Percentiles rank a stretch among this genome's conserved stretches.
Conservation (phyloP, 2,888 invertebrate genomes). For the Asteroscopus sphinx region DNA sequence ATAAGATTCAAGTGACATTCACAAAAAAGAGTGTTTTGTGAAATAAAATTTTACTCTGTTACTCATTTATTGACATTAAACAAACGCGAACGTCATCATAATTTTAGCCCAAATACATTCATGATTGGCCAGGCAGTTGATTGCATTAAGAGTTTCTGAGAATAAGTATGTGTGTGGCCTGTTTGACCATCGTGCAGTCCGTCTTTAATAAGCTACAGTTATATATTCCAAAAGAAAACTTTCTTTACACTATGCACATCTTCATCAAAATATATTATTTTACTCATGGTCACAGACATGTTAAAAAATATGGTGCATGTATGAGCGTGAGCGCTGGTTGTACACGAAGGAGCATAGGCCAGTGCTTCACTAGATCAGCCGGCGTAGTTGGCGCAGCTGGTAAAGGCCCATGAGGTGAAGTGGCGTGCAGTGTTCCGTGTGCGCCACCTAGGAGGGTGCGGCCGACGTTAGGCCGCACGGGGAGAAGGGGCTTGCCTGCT, state of each 20-base stretch:
- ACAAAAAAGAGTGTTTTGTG: conserved; percentile 16
- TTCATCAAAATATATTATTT: too few relatives aligned
- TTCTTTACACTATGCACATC: not conserved
- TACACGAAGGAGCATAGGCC: too few relatives aligned
- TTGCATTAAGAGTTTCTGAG: conserved; percentile 4
- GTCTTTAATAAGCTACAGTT: not conserved
- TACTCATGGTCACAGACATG: too few relatives aligned
- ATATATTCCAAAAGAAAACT: not conserved
- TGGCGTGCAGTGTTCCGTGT: too few relatives aligned
- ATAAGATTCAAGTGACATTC: conserved; percentile 1
- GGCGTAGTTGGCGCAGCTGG: too few relatives aligned
- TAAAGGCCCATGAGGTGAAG: too few relatives aligned
- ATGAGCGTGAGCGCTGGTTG: too few relatives aligned
- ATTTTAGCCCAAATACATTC: conserved; percentile 4
- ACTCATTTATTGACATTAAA: conserved; percentile 15
- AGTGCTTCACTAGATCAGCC: too few relatives aligned
- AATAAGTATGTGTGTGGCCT: conserved; percentile 1
- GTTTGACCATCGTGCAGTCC: not conserved
- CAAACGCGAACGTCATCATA: conserved; percentile 34
- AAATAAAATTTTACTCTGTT: conserved; percentile 19
- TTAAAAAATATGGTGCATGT: too few relatives aligned
- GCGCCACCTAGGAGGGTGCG: too few relatives aligned
- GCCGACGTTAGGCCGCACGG: too few relatives aligned
- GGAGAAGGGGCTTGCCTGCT: too few relatives aligned
- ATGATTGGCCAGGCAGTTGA: conserved; percentile 1